Evolutionary conservation across 2,797 vertebrate species (phyloP), one percentile per base, ranked within the genome.

Genomic region (Sebastes matsubarae): DNA sequence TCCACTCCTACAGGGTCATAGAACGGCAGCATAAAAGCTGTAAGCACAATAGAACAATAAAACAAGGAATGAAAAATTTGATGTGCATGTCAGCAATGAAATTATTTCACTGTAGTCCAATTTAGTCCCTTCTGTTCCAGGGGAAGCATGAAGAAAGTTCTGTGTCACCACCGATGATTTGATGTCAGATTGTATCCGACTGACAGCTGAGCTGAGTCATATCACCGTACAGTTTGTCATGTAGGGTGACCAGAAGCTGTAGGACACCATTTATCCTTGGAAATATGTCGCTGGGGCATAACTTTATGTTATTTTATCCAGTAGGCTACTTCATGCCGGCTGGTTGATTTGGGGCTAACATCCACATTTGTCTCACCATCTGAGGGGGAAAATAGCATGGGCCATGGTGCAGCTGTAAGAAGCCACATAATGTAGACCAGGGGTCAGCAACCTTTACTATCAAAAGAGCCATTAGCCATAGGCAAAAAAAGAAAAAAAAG

Each of bases 281-380:
- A 72, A 81, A 82, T 50, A 54, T 80, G 52, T 80, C 61, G 38
- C 20, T 24, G 42, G 68, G 55, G 57, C 32, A 71, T 38, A 54
- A 65, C 65, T 61, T 52, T 25, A 2, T 50, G 38, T 68, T 66
- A 50, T 58, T 55, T 61, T 65, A 63, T 60, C 75, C 46, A 63
- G 64, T 34, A 11, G 50, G n/a, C 22, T 61, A 32, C 72, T 66
- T 66, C 60, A 72, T 25, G 36, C 64, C 58, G 14, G 29, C 42
- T 18, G 42, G 34, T 32, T 32, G 32, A 75, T 77, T 73, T 34
- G 22, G 34, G 30, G 59, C 68, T 32, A 20, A 59, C 42, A 46
- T 46, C 42, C 42, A 46, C 42, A 46, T 46, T 50, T 20, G 16
- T 50, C 42, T 18, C 42, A 20, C 42, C 42, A 36, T 42, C 18